A percentile compares a stretch with the other conserved stretches of the same genome.
Conservation (phyloP, 1,140 invertebrate species). For the Asobara japonica region DNA sequence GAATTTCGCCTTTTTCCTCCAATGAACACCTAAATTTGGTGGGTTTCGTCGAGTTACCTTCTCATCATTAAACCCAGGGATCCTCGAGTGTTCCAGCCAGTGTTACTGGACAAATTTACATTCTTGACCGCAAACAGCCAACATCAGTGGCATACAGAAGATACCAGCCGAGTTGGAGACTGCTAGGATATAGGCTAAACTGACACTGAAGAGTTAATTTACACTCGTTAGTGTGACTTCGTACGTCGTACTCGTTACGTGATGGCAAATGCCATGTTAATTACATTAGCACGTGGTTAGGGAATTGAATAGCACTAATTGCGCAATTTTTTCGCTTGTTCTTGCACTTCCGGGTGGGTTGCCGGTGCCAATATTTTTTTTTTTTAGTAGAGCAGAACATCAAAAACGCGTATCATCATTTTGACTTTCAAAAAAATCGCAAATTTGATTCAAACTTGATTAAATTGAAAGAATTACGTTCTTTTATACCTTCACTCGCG, state of each 20-base stretch:
- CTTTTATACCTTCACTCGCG: background rate
- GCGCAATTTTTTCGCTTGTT: background rate
- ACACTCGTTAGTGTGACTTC: constrained; percentile 51
- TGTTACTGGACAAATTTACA: constrained; percentile 49
- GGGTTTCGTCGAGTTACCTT: too few species aligned
- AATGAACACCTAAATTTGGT: too few species aligned
- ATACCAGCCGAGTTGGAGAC: constrained; percentile 14
- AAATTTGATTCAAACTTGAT: background rate
- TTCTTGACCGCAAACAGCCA: constrained; percentile 54
- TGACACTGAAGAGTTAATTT: constrained; percentile 57
- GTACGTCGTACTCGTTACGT: background rate
- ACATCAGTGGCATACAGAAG: constrained; percentile 17
- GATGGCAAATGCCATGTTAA: constrained; percentile 32
- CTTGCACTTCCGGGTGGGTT: background rate
- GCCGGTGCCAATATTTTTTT: background rate
- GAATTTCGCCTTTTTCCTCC: too few species aligned
- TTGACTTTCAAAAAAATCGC: background rate
- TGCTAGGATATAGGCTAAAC: constrained; percentile 46
- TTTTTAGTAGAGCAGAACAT: too few species aligned
- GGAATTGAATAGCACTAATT: background rate
- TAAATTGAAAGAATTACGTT: background rate
- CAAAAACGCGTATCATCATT: background rate
- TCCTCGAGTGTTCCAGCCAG: background rate
- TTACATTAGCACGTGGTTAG: constrained; percentile 54
- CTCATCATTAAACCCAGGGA: background rate